These are phyloP conservation scores for Empidonax traillii DNA, from an alignment of 2,113 vertebrate genomes.

Conservation along the genomic window DNA sequence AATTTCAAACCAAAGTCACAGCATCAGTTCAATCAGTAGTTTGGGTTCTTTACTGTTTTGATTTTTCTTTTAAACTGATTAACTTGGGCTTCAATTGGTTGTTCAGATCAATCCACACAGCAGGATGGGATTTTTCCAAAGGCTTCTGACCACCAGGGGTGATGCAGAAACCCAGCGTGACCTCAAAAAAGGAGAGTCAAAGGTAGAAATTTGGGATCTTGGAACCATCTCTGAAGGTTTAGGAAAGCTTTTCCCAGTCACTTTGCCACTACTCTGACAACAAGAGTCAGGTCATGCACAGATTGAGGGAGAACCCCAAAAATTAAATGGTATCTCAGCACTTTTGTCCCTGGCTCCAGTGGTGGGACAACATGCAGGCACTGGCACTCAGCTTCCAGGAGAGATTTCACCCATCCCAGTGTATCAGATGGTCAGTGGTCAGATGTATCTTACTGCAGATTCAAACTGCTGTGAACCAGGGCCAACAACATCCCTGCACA, in stretches of 20 bases:
- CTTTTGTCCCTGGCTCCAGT: not conserved
- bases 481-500: not conserved
- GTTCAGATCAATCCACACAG: not conserved
- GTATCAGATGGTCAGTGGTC: too few relatives aligned
- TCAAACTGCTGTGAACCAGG: not conserved
- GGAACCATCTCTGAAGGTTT: not conserved
- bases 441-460: accelerated
- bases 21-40: not conserved
- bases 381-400: not conserved
- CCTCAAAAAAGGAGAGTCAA: not conserved
- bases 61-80: not conserved
- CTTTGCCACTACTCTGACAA: not conserved
- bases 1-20: not conserved
- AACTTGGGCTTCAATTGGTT: not conserved
- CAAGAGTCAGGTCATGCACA: not conserved
- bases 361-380: not conserved
- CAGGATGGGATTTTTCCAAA: accelerated
- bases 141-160: not conserved
- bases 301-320: not conserved
- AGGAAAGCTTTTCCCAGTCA: not conserved
- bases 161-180: not conserved
- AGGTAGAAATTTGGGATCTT: not conserved
- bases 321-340: not conserved
- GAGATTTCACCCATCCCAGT: not conserved
- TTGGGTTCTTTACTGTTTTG: not conserved